Base-by-base conservation (phyloP, 2,113 vertebrate species). In the Nothoprocta perdicaria region DNA sequence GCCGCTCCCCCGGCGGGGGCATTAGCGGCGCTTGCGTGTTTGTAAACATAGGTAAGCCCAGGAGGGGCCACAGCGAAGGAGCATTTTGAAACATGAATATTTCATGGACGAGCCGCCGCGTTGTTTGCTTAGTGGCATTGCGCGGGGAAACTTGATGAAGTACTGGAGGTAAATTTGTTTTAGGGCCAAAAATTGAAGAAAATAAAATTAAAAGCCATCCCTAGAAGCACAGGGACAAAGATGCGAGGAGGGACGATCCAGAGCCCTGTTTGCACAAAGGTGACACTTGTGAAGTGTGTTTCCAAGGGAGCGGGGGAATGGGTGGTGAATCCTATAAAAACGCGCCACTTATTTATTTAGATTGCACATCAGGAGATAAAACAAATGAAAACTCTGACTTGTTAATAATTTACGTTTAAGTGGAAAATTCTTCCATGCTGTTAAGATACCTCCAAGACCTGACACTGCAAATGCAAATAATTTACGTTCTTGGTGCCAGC, bases 351-450 rank as follows among this genome's bases (percentile, higher is more conserved):
- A 97, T 97, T 98, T 98, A 98, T 98, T 98, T 97, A 97, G 97
- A 97, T 97, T 95, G 97, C 97, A 95, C 97, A 97, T 98, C 97
- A 98, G 97, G 97, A 98, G 97, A 98, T 97, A 97, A 98, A 98
- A 98, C 96, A 98, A 98, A 97, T 97, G 97, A 98, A 97, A 98
- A 97, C 91, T 97, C 97, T 85, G 89, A 96, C 96, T 98, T 97
- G 96, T 98, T 98, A 98, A 98, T 98, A 97, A 98, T 98, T 98
- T 98, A 97, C 95, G 94, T 97, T 97, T 97, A 97, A 97, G 97
- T 97, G 97, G 97, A 97, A 98, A 97, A 97, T 97, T 97, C 94
- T 86, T 97, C 94, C 97, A 97, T 88, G 94, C 96, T 98, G 96
- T 97, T 97, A 97, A 97, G 97, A 97, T 97, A 97, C 95, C 96